A percentile compares a stretch with the other conserved stretches of the same genome.
Evolutionary conservation across 2,113 vertebrate genomes (phyloP).

Genomic region (Brevimyrus niger): DNA sequence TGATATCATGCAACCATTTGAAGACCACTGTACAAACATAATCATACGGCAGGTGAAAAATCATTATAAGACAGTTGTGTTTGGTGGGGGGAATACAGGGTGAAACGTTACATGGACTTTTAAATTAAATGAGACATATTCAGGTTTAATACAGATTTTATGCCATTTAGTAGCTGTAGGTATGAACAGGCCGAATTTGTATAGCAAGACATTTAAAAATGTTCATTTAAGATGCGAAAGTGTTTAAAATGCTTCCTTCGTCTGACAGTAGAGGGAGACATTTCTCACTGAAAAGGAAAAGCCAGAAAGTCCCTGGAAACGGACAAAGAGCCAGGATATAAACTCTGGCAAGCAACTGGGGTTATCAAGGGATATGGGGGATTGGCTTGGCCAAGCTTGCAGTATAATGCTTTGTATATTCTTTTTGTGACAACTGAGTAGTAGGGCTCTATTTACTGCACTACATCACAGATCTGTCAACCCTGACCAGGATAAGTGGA

Average conservation of each 20-base stretch:
- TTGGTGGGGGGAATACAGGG: not conserved
- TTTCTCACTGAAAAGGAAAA: not conserved
- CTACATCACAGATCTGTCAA: not conserved
- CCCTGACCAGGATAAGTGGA: not conserved
- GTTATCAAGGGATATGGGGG: not conserved
- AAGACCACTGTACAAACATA: not conserved
- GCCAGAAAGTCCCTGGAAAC: not conserved
- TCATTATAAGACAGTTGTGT: not conserved
- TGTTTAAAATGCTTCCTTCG: not conserved
- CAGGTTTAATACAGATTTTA: not conserved
- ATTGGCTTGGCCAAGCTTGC: not conserved
- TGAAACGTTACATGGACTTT: not conserved
- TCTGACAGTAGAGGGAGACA: constrained; percentile 18
- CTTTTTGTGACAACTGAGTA: not conserved
- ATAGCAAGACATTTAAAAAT: not conserved
- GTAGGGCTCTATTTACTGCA: not conserved
- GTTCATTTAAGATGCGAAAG: not conserved
- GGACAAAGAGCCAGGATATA: not conserved
- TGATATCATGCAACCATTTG: not conserved
- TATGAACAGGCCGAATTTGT: not conserved
- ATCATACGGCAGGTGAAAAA: not conserved
- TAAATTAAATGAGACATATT: not conserved
- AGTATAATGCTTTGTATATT: not conserved
- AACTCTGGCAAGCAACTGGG: not conserved
- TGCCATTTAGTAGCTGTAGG: not conserved